Base-by-base conservation (phyloP, 2,888 invertebrate species). In the Eulithis prunata region DNA sequence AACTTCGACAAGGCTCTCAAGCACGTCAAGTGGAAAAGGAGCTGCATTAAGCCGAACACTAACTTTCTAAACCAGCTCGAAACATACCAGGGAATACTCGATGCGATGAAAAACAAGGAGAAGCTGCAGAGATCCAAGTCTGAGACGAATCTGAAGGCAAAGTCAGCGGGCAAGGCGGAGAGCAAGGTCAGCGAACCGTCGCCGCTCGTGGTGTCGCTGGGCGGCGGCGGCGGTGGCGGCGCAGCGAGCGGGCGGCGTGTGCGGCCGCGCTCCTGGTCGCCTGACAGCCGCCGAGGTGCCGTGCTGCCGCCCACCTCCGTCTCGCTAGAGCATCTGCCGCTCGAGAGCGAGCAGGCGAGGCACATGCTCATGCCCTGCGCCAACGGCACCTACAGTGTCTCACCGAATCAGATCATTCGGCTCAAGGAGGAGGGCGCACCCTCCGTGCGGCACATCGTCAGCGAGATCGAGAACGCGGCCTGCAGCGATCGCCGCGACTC, bases 91-190 rank as follows among this genome's bases (percentile, higher is more conserved):
- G 99, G 98, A 68, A 99, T 99, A 82, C 94, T 99, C 75, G 98
- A 97, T 84, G 99, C 99, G 12, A 98, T 98, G 96, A 98, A 98
- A 87, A 98, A 98, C 84, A 96, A 97, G 79, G 98, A 98, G 83
- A 98, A 97, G 87, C 91, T 98, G 76, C 98, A 97, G 91, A 94
- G 98, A 72, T 98, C 98, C 64, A 98, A 98, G 91, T 98, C 98
- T 68, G 98, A 98, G 88, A 98, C 97, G 56, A 97, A 97, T 88
- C 88, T 97, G 62, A 97, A 97, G 87, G 95, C 95, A 3, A 95
- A 95, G 77, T 85, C 89, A 69, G 87, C 90, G 69, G 89, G 86
- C 1, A 95, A 95, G 83, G 80, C 78, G 14, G 95, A 94, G 81
- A 95, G 93, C 72, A 93, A 94, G 69, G 86, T 93, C 75, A 93